Base-by-base conservation (phyloP, 2,113 vertebrate species). In the Sturnus vulgaris region DNA sequence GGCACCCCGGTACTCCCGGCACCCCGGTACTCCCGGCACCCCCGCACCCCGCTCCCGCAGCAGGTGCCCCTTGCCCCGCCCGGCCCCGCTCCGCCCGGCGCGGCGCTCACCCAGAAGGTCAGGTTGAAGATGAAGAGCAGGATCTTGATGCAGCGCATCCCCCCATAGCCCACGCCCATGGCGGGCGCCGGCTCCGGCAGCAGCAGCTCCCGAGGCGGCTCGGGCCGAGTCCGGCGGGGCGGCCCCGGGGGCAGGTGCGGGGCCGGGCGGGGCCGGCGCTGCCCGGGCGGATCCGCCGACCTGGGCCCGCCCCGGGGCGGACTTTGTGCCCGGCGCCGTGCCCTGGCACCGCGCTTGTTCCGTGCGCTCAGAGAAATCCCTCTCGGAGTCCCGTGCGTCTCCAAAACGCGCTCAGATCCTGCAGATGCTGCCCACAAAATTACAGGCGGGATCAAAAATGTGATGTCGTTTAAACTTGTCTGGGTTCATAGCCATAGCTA, bases 71-170 rank as follows among this genome's bases (percentile, higher is more conserved):
- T 24, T 24, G 80, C 44, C 44, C n/a, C 78, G 31, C 59, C 25
- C 60, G 31, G 44, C 56, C 56, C 76, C 40, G 27, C 77, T 3
- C n/a, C 78, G 31, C 59, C 25, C 49, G 33, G 46, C 56, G 55
- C 72, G 46, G 46, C 69, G 98, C 99, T 99, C 97, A 99, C 99
- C 99, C 99, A 99, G 98, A 99, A 99, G 69, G 98, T 98, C 94
- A 99, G 98, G 98, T 99, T 99, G 98, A 99, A 99, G 68, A 98
- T 97, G 94, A 99, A 99, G 82, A 99, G 98, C 95, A 99, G 98
- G 95, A 98, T 99, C 96, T 99, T 99, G 86, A 99, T 97, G 71
- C 99, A 99, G 92, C 98, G 98, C 98, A 99, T 98, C 92, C 98
- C 98, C 85, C 98, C 98, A 97, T 98, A 98, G 78, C 98, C 98